Evolutionary conservation across 2,797 vertebrate genomes (phyloP).

Genomic region (Melanotaenia maccullochi): DNA sequence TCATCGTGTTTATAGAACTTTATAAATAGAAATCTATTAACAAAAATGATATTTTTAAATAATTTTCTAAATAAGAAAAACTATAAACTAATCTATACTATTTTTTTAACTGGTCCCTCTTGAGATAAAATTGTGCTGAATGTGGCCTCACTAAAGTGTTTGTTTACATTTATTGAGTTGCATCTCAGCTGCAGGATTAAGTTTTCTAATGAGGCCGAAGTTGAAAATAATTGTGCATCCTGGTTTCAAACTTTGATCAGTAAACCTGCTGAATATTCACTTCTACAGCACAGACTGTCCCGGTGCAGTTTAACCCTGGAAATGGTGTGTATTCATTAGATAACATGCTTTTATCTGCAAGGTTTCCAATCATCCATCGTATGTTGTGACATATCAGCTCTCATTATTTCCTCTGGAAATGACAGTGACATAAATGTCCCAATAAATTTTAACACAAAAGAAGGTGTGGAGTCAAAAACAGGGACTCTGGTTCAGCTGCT

Average conservation of each 20-base stretch:
- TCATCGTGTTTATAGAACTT: no score
- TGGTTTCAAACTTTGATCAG: neutral
- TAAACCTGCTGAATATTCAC: neutral
- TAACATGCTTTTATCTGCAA: neutral
- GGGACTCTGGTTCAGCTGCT: neutral
- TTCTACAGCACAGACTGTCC: conserved; percentile 20
- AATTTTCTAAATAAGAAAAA: no score
- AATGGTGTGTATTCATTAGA: neutral
- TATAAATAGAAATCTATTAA: no score
- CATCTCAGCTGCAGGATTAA: neutral
- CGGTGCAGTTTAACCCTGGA: neutral
- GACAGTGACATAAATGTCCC: neutral
- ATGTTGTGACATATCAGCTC: no score
- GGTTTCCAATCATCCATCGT: no score
- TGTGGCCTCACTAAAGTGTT: neutral
- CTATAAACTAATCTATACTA: no score
- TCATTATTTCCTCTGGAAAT: no score
- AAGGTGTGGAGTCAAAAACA: neutral
- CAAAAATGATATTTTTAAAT: no score
- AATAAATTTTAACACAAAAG: neutral
- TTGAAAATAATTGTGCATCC: neutral
- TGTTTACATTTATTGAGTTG: neutral
- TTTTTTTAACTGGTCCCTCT: no score
- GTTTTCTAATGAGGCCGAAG: neutral
- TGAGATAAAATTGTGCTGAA: no score